Conservation (phyloP, 2,888 invertebrate species). For the Smittia sp. region DNA sequence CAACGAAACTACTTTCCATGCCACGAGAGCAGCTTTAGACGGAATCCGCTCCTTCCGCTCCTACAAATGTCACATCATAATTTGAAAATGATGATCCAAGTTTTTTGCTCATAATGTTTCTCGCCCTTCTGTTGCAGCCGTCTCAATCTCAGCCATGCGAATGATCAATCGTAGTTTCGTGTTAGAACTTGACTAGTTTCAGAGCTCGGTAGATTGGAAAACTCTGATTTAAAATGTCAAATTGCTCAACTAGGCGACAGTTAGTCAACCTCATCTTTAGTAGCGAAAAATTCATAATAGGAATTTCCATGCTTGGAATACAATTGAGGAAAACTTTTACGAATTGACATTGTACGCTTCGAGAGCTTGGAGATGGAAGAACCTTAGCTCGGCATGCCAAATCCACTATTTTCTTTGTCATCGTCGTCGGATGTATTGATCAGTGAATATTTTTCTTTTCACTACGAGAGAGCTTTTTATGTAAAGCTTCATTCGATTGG, state of each 20-base stretch:
- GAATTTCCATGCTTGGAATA: too few relatives aligned
- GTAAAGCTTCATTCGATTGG: not conserved
- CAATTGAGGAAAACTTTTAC: not conserved
- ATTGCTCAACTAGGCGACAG: too few relatives aligned
- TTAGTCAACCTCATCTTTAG: too few relatives aligned
- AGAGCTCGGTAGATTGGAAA: too few relatives aligned
- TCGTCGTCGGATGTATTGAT: not conserved
- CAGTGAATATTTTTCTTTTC: not conserved
- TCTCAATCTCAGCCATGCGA: too few relatives aligned
- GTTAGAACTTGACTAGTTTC: too few relatives aligned
- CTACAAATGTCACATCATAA: conserved; percentile 17
- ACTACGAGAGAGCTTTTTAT: not conserved
- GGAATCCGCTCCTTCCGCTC: not conserved
- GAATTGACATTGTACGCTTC: not conserved
- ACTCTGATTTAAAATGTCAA: too few relatives aligned
- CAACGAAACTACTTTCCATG: not conserved
- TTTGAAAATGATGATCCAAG: conserved; percentile 9
- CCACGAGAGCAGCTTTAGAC: not conserved
- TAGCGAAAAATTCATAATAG: too few relatives aligned
- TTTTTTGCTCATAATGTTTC: not conserved
- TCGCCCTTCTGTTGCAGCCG: not conserved
- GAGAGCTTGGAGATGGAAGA: not conserved
- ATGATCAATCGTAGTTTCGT: too few relatives aligned
- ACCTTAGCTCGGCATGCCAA: not conserved
- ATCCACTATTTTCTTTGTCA: conserved; percentile 1